Conservation (phyloP, 2,113 vertebrate species). For the Passer montanus region DNA sequence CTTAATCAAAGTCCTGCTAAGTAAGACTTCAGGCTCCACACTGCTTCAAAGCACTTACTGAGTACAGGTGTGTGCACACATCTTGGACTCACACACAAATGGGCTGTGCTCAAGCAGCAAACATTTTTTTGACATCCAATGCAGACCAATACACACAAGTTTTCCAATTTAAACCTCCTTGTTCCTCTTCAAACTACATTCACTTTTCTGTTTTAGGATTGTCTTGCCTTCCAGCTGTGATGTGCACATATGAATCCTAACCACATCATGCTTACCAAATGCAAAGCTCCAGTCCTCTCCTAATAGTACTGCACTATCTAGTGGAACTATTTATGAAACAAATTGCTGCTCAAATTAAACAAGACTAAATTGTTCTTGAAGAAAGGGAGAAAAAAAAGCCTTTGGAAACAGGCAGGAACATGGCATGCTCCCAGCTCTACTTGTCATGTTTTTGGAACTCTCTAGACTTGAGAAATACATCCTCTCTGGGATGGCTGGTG, state of each 20-base stretch:
- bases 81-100: background rate
- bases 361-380: background rate
- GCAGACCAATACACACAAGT: background rate
- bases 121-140: background rate
- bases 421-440: background rate
- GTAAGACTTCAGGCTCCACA: constrained; percentile 29
- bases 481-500: background rate
- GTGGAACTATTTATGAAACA: background rate
- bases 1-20: constrained; percentile 15
- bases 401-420: background rate
- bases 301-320: background rate
- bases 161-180: background rate
- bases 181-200: background rate
- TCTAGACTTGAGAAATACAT: background rate
- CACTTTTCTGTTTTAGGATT: background rate
- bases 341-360: background rate
- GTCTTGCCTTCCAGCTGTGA: background rate
- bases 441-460: background rate
- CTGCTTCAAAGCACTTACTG: constrained; percentile 16
- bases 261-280: background rate
- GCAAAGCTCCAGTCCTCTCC: background rate
- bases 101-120: constrained; percentile 34
- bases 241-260: background rate
- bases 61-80: background rate
- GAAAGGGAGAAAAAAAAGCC: background rate